Evolutionary conservation across 2,113 vertebrate genomes (phyloP).

Genomic region (Actenoides hombroni): DNA sequence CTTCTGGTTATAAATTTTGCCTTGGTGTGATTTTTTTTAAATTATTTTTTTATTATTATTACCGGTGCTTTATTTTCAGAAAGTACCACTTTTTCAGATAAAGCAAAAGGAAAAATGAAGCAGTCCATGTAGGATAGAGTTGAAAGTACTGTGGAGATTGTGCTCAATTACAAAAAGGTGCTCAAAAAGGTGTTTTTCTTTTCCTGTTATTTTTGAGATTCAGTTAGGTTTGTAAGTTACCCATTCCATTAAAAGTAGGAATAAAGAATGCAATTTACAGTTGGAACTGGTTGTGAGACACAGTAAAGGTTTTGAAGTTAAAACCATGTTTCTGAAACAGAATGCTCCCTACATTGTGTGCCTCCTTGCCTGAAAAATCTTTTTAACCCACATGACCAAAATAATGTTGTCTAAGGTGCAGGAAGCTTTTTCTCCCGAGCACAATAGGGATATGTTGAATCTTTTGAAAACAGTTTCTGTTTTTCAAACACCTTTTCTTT

Average conservation of each 20-base stretch:
- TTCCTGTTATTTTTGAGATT: not conserved
- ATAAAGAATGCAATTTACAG: not conserved
- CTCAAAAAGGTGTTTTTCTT: not conserved
- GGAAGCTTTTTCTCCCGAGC: constrained; percentile 24
- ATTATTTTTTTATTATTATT: not conserved
- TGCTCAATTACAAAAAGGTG: not conserved
- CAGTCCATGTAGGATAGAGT: not conserved
- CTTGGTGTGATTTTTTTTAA: not conserved
- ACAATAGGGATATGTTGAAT: constrained; percentile 54
- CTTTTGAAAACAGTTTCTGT: constrained; percentile 67
- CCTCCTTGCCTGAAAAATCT: not conserved
- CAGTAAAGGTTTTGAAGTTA: constrained; percentile 9
- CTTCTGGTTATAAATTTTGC: not conserved
- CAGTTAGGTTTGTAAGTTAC: not conserved
- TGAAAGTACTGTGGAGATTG: not conserved
- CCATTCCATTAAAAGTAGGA: not conserved
- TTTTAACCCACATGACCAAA: constrained; percentile 2
- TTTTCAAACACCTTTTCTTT: constrained; percentile 62
- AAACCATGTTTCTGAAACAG: not conserved
- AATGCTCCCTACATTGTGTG: not conserved
- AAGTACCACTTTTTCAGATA: not conserved
- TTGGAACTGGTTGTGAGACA: constrained; percentile 1
- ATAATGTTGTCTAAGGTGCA: not conserved
- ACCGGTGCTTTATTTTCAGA: not conserved
- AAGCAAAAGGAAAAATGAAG: not conserved